A percentile compares a stretch with the other conserved stretches of the same genome.
phyloP scores from a whole-genome alignment of 2,797 vertebrate genomes.

The Leptatherina wallacei region DNA sequence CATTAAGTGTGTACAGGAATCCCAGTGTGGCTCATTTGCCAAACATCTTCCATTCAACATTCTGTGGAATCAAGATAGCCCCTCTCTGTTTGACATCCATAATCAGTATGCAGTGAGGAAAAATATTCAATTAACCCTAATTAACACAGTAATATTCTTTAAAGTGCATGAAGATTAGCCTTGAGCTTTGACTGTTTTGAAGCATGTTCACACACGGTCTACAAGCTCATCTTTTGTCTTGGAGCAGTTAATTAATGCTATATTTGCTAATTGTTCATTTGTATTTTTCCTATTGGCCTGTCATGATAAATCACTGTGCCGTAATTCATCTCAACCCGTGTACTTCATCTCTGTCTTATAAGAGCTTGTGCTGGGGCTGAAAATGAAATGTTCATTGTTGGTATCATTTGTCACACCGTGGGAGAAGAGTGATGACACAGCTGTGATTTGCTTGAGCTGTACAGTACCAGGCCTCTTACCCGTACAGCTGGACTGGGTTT shows the following conservation, averaged over 20 bases:
- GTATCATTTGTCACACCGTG: conserved; percentile 79
- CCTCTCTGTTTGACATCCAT: conserved; percentile 70
- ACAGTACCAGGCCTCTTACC: conserved; percentile 36
- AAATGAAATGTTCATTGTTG: conserved; percentile 80
- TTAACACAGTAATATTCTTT: conserved; percentile 77
- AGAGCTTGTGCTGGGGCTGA: conserved; percentile 64
- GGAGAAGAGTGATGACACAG: conserved; percentile 74
- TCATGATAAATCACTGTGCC: conserved; percentile 73
- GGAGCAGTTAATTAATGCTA: conserved; percentile 75
- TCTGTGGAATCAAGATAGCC: conserved; percentile 61
- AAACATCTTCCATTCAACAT: conserved; percentile 32
- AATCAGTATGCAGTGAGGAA: conserved; percentile 63
- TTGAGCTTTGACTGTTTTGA: conserved; percentile 59
- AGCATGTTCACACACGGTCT: conserved; percentile 67
- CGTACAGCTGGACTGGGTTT: background rate
- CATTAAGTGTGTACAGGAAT: conserved; percentile 43
- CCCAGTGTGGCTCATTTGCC: conserved; percentile 30
- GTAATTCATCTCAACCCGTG: conserved; percentile 71
- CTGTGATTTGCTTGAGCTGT: conserved; percentile 57
- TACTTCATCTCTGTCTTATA: conserved; percentile 77
- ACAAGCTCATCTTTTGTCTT: conserved; percentile 76
- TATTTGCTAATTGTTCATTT: conserved; percentile 83
- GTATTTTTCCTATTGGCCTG: conserved; percentile 79
- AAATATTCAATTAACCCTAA: conserved; percentile 83
- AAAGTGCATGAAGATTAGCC: conserved; percentile 69